Conservation (phyloP, 2,888 invertebrate genomes). For the Microctonus hyperodae region DNA sequence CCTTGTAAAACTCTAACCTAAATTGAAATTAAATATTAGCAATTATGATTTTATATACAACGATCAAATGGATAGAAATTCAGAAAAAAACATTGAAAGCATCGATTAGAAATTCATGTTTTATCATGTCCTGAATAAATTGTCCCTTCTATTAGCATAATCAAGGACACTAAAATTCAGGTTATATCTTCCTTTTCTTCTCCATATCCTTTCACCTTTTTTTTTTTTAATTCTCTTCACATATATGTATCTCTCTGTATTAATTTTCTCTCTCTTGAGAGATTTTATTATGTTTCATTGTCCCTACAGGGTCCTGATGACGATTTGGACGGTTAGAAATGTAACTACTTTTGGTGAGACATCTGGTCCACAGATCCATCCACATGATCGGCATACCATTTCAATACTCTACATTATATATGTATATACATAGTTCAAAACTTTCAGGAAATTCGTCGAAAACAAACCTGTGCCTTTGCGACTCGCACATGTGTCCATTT, state of each 20-base stretch:
- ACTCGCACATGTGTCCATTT: slow-evolving; percentile 29
- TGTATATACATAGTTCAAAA: neutral
- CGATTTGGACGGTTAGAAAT: slow-evolving; percentile 26
- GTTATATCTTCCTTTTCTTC: neutral
- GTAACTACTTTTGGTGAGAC: slow-evolving; percentile 36
- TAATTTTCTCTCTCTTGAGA: neutral
- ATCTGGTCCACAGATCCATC: slow-evolving; percentile 53
- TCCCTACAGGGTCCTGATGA: slow-evolving; percentile 13
- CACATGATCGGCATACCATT: slow-evolving; percentile 23
- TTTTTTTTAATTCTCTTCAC: too few species aligned
- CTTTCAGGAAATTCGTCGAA: slow-evolving; percentile 30
- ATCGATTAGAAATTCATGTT: slow-evolving; percentile 33
- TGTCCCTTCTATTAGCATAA: slow-evolving; percentile 41
- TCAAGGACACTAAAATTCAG: slow-evolving; percentile 16
- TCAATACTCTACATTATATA: neutral
- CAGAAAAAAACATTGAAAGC: neutral
- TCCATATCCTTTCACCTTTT: neutral
- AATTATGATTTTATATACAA: slow-evolving; percentile 4
- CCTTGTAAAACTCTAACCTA: neutral
- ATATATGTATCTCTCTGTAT: too few species aligned
- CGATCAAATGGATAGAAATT: neutral
- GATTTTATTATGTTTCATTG: slow-evolving; percentile 23
- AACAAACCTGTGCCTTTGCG: slow-evolving; percentile 26
- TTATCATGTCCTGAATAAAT: slow-evolving; percentile 35
- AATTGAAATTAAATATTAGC: neutral